Evolutionary conservation across 1,140 invertebrate genomes (phyloP).

Genomic region (Penaeus indicus): DNA sequence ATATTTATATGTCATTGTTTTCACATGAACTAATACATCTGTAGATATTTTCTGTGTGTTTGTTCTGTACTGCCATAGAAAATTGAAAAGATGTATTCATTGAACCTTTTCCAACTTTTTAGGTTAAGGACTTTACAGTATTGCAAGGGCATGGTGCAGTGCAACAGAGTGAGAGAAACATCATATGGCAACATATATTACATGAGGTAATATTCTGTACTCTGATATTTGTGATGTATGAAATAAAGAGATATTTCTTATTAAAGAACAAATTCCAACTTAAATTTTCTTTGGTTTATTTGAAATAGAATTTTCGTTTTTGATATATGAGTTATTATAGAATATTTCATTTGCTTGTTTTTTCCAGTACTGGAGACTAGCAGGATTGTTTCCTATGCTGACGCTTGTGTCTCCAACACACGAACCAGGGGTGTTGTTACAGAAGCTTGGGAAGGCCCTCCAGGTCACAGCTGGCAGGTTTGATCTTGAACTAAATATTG

Average conservation of each 20-base stretch:
- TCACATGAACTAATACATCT: too few species aligned
- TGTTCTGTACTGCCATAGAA: too few species aligned
- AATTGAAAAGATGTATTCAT: too few species aligned
- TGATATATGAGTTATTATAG: too few species aligned
- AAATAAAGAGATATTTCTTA: too few species aligned
- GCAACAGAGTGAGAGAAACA: conserved; percentile 31
- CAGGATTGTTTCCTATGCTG: conserved; percentile 29
- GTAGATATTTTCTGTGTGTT: too few species aligned
- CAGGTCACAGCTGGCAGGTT: neutral
- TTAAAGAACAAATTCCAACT: too few species aligned
- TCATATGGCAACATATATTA: conserved; percentile 32
- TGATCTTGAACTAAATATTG: neutral
- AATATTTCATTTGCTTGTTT: neutral
- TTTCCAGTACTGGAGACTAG: conserved; percentile 41
- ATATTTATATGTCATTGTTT: too few species aligned
- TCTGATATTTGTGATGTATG: too few species aligned
- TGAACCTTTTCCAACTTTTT: neutral
- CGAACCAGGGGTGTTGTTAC: neutral
- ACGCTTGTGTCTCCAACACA: conserved; percentile 12
- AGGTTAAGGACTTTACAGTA: conserved; percentile 36
- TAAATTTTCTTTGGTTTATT: too few species aligned
- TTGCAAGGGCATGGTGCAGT: conserved; percentile 1
- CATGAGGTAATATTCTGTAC: conserved; percentile 15
- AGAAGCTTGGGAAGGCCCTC: conserved; percentile 36
- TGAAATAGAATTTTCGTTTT: too few species aligned